Conservation (phyloP, 2,888 invertebrate species). For the Sarcophaga variegata region DNA sequence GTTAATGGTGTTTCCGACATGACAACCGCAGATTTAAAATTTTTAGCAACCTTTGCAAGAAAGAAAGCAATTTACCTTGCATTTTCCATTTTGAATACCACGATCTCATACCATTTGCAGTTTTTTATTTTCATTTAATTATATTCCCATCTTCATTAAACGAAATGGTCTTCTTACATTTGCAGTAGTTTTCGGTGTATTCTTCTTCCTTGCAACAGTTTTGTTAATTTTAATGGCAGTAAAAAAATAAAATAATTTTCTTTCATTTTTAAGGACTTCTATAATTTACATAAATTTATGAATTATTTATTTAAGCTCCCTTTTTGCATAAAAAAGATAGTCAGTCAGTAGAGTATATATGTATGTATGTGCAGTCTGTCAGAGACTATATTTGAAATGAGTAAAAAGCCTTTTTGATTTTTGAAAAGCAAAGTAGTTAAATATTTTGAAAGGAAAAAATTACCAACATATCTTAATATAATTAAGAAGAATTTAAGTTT, state of each 20-base stretch:
- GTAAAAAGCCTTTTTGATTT: too few relatives aligned
- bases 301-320: slow-evolving; percentile 53
- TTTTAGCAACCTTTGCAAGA: slow-evolving; percentile 42
- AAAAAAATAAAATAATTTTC: slow-evolving; percentile 24
- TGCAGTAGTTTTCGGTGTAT: slow-evolving; percentile 6
- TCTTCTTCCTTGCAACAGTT: too few relatives aligned
- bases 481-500: too few relatives aligned
- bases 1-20: slow-evolving; percentile 52
- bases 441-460: too few relatives aligned
- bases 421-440: too few relatives aligned
- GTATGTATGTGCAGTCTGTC: too few relatives aligned
- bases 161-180: slow-evolving; percentile 42
- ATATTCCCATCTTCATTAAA: slow-evolving; percentile 65
- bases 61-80: slow-evolving; percentile 55
- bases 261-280: slow-evolving; percentile 46
- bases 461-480: too few relatives aligned
- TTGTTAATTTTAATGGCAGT: too few relatives aligned
- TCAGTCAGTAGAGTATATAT: too few relatives aligned
- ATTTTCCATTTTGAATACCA: slow-evolving; percentile 17
- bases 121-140: slow-evolving; percentile 64
- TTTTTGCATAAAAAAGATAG: background rate
- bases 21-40: slow-evolving; percentile 39
- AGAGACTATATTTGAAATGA: too few relatives aligned
- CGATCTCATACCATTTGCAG: slow-evolving; percentile 45
- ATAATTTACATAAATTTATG: slow-evolving; percentile 64